Evolutionary conservation across 2,888 invertebrate species (phyloP).

Genomic region (Athripsodes cinereus): DNA sequence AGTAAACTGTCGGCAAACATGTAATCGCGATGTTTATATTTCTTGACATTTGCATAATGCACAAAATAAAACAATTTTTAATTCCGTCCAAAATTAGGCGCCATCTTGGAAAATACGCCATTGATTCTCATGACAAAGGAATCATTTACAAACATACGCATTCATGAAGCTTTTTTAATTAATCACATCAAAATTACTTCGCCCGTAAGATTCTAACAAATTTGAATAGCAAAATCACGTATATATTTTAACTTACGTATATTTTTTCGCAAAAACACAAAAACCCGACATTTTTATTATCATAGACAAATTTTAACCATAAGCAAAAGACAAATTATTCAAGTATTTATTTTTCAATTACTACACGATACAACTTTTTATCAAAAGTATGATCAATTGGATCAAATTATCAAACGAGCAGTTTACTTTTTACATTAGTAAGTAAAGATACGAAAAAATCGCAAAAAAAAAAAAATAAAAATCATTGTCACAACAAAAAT

Average conservation of each 20-base stretch:
- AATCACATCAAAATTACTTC: neutral
- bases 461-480: too few relatives aligned
- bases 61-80: conserved; percentile 11
- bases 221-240: neutral
- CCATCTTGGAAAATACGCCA: conserved; percentile 20
- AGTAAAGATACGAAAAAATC: too few relatives aligned
- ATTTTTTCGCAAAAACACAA: conserved; percentile 16
- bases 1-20: too few relatives aligned
- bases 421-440: too few relatives aligned
- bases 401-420: too few relatives aligned
- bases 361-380: too few relatives aligned
- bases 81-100: conserved; percentile 13
- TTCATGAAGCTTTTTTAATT: neutral
- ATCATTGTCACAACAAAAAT: too few relatives aligned
- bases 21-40: neutral
- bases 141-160: conserved; percentile 7
- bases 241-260: conserved; percentile 2
- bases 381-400: too few relatives aligned
- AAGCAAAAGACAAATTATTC: too few relatives aligned
- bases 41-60: neutral
- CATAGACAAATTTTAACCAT: conserved; percentile 17
- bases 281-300: conserved; percentile 14
- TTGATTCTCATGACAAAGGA: conserved; percentile 14
- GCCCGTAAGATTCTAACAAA: neutral
- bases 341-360: too few relatives aligned